These are phyloP conservation scores for Arnoldichthys spilopterus DNA, from an alignment of 2,797 vertebrate genomes.

Conservation along the genomic window DNA sequence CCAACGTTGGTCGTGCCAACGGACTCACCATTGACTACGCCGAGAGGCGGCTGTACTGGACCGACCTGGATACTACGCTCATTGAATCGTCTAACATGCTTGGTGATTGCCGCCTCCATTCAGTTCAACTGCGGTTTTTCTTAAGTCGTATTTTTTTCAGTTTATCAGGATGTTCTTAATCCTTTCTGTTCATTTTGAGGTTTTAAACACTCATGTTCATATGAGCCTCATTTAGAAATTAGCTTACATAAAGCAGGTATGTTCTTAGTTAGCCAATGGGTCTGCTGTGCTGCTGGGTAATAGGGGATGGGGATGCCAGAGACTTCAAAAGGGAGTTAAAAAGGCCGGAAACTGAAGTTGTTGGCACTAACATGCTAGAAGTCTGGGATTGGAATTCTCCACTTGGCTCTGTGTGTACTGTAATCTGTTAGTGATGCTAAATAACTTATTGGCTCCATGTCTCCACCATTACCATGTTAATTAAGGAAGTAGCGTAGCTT, in stretches of 20 bases:
- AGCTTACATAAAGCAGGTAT: conserved; percentile 39
- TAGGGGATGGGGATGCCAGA: not conserved
- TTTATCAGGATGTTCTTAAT: not conserved
- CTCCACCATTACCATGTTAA: not conserved
- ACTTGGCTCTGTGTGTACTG: not conserved
- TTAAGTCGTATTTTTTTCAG: too few relatives aligned
- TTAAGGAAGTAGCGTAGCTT: not conserved
- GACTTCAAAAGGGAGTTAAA: conserved; percentile 46
- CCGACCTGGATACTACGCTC: conserved; percentile 94
- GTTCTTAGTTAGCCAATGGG: conserved; percentile 51
- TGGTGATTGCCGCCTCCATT: conserved; percentile 72
- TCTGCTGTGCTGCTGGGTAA: conserved; percentile 24
- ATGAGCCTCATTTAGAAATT: conserved; percentile 20
- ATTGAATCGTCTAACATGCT: conserved; percentile 99
- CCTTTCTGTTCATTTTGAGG: not conserved
- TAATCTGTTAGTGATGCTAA: not conserved
- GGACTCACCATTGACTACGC: conserved; percentile 97
- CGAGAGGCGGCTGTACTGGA: conserved; percentile 96
- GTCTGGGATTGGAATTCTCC: conserved; percentile 15
- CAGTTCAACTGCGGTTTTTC: not conserved
- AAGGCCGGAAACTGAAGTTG: conserved; percentile 47
- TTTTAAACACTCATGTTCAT: not conserved
- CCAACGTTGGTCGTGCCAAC: conserved; percentile 93
- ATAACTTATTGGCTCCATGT: not conserved
- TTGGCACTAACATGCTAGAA: conserved; percentile 26